Evolutionary conservation across 2,797 vertebrate genomes (phyloP), one percentile per base, ranked within the genome.

Genomic region (Holocentrus rufus): DNA sequence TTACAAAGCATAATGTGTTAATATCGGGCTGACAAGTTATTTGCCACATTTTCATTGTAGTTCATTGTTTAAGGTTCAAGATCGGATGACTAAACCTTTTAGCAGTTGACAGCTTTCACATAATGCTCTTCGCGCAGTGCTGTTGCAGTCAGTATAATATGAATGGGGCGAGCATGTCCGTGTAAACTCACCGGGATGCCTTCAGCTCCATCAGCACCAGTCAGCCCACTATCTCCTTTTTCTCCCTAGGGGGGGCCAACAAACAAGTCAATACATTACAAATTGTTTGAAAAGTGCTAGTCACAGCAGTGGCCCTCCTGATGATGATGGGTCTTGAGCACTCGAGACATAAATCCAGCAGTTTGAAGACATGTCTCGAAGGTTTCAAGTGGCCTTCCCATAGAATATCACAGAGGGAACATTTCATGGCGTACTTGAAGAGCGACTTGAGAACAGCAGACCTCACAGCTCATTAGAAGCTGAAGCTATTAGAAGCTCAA

Each of bases 181-280:
- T 5, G 52, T 70, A 1, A 39, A 88, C 93, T 94, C 85, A 94
- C 93, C 75, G 71, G 83, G 62, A 79, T 47, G 39, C 94, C 93
- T 57, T 70, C 87, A 36, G 59, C 74, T 83, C 93, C 94, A 79
- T 86, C 85, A 50, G 81, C 57, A 54, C 93, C 93, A 13, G 79
- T 68, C 11, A 54, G 68, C 17, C 91, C 92, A 3, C 53, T 3
- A 13, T 82, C 82, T 73, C 93, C 93, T 47, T 56, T 85, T 31
- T 81, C 76, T 17, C 93, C 94, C 94, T 95, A 80, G 65, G 74
- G 75, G 74, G 75, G 86, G 50, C 68, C 61, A 64, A 84, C 31
- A 70, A 22, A 76, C 65, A 69, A 3, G 44, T 83, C 58, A 65
- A 20, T 13, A 46, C 7, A 2, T 47, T 47, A 49, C 34, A 52